phyloP scores from a whole-genome alignment of 2,888 invertebrate genomes.

The Actias luna region DNA sequence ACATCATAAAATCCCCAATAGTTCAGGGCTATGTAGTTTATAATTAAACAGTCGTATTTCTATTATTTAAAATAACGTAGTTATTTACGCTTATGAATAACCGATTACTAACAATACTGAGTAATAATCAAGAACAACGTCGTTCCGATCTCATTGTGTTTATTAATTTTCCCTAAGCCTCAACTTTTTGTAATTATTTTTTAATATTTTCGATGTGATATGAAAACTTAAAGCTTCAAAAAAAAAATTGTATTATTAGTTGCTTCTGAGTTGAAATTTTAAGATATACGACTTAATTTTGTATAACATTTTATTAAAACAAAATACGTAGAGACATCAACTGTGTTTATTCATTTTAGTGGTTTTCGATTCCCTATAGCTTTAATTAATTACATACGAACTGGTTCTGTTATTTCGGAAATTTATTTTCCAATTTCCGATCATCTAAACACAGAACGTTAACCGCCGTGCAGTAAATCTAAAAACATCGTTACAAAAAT shows the following conservation, averaged over 20 bases:
- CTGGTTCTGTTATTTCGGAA: not conserved
- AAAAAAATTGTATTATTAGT: too few species aligned
- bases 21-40: not conserved
- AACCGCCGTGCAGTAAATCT: not conserved
- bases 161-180: too few species aligned
- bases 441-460: not conserved
- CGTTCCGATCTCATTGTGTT: not conserved
- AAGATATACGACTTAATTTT: too few species aligned
- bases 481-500: conserved; percentile 1
- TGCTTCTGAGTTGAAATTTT: too few species aligned
- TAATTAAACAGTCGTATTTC: not conserved
- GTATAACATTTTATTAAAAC: too few species aligned
- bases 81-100: too few species aligned
- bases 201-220: too few species aligned
- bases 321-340: too few species aligned
- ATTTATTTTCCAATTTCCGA: not conserved
- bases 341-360: too few species aligned
- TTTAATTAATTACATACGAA: not conserved
- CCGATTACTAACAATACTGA: not conserved
- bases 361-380: too few species aligned
- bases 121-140: not conserved
- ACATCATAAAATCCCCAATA: too few species aligned
- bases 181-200: not conserved
- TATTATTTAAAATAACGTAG: not conserved
- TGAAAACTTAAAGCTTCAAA: too few species aligned